Evolutionary conservation across 2,888 invertebrate species (phyloP).

Genomic region (Lochmaea capreae): DNA sequence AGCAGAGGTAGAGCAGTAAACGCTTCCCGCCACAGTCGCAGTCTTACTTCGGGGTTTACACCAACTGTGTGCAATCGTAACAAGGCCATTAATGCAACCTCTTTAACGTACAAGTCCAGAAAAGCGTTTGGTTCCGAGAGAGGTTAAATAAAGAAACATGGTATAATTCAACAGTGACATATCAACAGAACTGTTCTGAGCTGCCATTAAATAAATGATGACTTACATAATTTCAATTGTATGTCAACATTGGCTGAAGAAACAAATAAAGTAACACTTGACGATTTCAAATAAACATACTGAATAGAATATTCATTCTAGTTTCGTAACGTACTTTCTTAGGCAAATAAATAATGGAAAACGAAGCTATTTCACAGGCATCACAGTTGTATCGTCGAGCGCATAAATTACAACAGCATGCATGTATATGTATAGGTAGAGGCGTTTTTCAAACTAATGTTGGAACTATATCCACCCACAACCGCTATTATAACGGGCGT

Average conservation of each 20-base stretch:
- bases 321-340: slow-evolving; percentile 23
- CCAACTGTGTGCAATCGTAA: too few relatives aligned
- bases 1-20: too few relatives aligned
- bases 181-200: background rate
- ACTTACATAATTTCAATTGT: slow-evolving; percentile 1
- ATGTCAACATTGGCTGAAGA: slow-evolving; percentile 5
- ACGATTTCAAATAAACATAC: slow-evolving; percentile 16
- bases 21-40: too few relatives aligned
- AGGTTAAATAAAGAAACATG: background rate
- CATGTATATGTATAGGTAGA: slow-evolving; percentile 48
- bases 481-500: slow-evolving; percentile 51
- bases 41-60: too few relatives aligned
- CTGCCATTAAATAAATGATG: slow-evolving; percentile 9
- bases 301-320: slow-evolving; percentile 26
- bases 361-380: slow-evolving; percentile 37
- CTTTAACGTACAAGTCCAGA: too few relatives aligned
- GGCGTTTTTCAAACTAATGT: slow-evolving; percentile 52
- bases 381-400: slow-evolving; percentile 28
- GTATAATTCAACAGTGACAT: background rate
- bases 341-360: slow-evolving; percentile 37
- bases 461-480: slow-evolving; percentile 53
- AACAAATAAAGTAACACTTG: slow-evolving; percentile 11
- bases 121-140: too few relatives aligned
- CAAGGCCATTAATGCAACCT: too few relatives aligned
- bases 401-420: slow-evolving; percentile 43